Conservation (phyloP, 2,888 invertebrate genomes). For the Dasypogon diadema region DNA sequence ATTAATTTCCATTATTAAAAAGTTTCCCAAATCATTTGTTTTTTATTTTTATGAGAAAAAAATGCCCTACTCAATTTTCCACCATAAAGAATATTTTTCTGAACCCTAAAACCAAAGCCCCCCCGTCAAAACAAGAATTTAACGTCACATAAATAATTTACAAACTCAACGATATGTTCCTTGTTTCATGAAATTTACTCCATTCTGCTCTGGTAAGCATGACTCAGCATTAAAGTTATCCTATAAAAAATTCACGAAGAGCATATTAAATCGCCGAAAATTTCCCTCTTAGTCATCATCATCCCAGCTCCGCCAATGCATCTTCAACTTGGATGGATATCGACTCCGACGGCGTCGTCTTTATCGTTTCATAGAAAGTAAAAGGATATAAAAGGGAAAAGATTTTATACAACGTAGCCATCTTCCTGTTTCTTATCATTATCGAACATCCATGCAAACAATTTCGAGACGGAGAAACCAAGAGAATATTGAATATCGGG, state of each 20-base stretch:
- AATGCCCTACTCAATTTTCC: no score
- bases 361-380: slow-evolving; percentile 21
- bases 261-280: background rate
- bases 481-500: no score
- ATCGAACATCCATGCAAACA: background rate
- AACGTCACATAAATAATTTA: no score
- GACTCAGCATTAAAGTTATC: background rate
- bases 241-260: slow-evolving; percentile 15
- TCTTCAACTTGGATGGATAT: background rate
- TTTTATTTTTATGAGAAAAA: no score
- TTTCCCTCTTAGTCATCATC: slow-evolving; percentile 33
- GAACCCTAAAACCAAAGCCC: no score
- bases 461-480: background rate
- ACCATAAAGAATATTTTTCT: no score
- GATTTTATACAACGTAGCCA: slow-evolving; percentile 15
- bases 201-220: background rate
- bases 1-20: no score
- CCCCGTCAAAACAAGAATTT: no score
- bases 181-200: slow-evolving; percentile 15
- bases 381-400: slow-evolving; percentile 42
- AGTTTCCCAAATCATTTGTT: no score
- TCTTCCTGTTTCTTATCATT: slow-evolving; percentile 10
- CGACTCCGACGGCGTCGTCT: slow-evolving; percentile 20
- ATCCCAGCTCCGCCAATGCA: slow-evolving; percentile 16
- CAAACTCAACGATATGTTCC: background rate